Conservation (phyloP, 2,888 invertebrate species). For the Galerucella pusilla region DNA sequence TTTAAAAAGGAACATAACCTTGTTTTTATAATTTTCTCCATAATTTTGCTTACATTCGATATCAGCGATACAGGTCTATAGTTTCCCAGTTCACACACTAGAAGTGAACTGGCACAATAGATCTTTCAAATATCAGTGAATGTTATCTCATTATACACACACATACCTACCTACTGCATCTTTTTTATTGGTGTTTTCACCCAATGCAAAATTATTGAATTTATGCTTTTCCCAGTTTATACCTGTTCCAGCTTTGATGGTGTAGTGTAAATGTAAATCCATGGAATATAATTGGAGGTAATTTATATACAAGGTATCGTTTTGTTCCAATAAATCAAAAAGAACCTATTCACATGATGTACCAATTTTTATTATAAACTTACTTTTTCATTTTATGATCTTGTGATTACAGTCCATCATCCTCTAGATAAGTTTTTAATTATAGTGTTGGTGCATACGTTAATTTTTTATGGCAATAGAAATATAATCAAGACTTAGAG, state of each 20-base stretch:
- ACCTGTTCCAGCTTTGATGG: neutral
- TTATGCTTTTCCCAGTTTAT: no score
- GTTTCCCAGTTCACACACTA: no score
- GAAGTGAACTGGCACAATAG: no score
- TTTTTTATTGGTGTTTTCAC: no score
- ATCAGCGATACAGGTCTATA: no score
- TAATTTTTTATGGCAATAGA: conserved; percentile 48
- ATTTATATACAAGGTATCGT: neutral
- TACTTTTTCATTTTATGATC: conserved; percentile 37
- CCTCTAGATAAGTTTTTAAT: conserved; percentile 45
- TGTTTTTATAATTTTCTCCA: no score
- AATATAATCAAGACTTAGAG: conserved; percentile 34
- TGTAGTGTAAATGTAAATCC: neutral
- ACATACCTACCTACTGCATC: no score
- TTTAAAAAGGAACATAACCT: no score
- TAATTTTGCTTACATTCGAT: no score
- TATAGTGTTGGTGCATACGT: conserved; percentile 48
- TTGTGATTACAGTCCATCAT: conserved; percentile 42
- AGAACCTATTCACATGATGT: conserved; percentile 32
- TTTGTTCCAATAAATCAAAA: conserved; percentile 27
- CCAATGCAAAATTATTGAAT: no score
- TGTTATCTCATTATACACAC: no score
- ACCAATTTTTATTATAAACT: conserved; percentile 33
- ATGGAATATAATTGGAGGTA: neutral
- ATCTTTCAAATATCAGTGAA: no score